Percentiles rank a stretch among this genome's conserved stretches.
phyloP scores from a whole-genome alignment of 1,140 invertebrate genomes.

The Parasteatoda tepidariorum region DNA sequence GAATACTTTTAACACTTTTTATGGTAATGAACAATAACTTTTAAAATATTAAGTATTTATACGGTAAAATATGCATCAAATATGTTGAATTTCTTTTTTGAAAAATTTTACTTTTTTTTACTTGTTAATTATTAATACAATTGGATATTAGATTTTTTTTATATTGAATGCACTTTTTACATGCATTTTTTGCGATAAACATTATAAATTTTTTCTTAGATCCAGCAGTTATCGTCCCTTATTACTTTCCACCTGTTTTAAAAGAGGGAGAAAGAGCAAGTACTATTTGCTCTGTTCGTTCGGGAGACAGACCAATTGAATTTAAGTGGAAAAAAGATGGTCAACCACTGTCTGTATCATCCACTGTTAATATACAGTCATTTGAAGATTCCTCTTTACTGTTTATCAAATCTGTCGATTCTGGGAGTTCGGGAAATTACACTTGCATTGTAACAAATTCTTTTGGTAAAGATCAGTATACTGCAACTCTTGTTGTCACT shows the following conservation, averaged over 20 bases:
- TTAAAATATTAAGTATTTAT: no score
- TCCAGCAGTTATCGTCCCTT: conserved; percentile 9
- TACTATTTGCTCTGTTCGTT: conserved; percentile 38
- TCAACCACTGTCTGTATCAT: neutral
- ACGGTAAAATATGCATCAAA: no score
- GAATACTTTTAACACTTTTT: no score
- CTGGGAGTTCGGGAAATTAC: conserved; percentile 64
- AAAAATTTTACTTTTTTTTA: no score
- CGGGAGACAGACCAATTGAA: conserved; percentile 16
- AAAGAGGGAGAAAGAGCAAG: conserved; percentile 47
- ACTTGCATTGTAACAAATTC: conserved; percentile 75
- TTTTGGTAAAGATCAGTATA: conserved; percentile 74
- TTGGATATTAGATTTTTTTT: no score
- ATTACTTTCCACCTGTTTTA: conserved; percentile 32
- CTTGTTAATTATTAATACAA: no score
- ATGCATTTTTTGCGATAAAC: no score
- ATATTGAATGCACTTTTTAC: no score
- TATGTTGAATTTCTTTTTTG: no score
- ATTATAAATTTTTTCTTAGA: neutral
- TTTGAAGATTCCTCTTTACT: conserved; percentile 33
- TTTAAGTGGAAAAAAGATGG: conserved; percentile 58
- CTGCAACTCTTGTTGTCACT: conserved; percentile 77
- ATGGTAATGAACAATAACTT: no score
- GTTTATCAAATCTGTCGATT: conserved; percentile 34
- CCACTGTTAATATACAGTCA: conserved; percentile 24